Conservation (phyloP, 2,888 invertebrate genomes). For the Scaptodrosophila latifasciaeformis region DNA sequence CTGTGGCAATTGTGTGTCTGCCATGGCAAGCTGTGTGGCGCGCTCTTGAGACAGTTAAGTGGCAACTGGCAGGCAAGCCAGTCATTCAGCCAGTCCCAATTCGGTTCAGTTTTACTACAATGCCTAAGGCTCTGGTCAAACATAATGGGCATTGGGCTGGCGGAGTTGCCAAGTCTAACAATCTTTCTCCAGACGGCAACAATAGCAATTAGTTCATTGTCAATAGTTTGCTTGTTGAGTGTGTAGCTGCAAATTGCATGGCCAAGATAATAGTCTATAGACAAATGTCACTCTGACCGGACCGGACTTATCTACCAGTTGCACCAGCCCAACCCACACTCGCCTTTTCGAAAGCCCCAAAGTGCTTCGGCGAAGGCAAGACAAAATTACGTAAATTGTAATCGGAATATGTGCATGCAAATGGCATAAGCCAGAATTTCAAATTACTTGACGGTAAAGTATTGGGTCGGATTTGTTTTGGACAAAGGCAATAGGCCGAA, state of each 20-base stretch:
- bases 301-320: not conserved
- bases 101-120: slow-evolving; percentile 47
- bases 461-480: too few relatives aligned
- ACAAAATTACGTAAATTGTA: slow-evolving; percentile 66
- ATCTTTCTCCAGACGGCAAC: slow-evolving; percentile 64
- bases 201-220: slow-evolving; percentile 68
- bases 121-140: slow-evolving; percentile 27
- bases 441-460: slow-evolving; percentile 66
- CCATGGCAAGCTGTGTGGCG: slow-evolving; percentile 34
- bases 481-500: not conserved
- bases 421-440: slow-evolving; percentile 67
- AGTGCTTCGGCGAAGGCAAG: not conserved
- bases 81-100: slow-evolving; percentile 12
- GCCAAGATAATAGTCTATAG: slow-evolving; percentile 4
- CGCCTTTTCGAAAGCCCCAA: too few relatives aligned
- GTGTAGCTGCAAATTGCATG: not conserved
- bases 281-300: slow-evolving; percentile 39
- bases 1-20: slow-evolving; percentile 6
- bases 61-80: slow-evolving; percentile 39
- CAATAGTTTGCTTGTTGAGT: slow-evolving; percentile 63
- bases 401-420: slow-evolving; percentile 69
- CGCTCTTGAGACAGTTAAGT: slow-evolving; percentile 64
- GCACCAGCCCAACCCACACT: too few relatives aligned
- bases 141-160: not conserved
- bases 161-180: slow-evolving; percentile 38